A percentile compares a stretch with the other conserved stretches of the same genome.
Evolutionary conservation across 1,140 invertebrate species (phyloP).

Genomic region (Plectus sambesii): DNA sequence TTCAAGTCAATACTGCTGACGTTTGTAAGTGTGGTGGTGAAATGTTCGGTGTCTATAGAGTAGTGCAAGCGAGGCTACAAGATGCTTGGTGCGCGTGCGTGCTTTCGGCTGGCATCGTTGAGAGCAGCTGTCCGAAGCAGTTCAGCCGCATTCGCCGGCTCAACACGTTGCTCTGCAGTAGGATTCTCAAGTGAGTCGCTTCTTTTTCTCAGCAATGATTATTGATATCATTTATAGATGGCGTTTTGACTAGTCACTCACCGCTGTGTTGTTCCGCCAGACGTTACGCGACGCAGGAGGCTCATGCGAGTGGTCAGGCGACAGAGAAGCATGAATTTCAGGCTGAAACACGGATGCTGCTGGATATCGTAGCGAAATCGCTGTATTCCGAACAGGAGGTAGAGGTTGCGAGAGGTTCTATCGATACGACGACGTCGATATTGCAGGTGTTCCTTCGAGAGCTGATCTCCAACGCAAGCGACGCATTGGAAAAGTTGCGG

Average conservation of each 20-base stretch:
- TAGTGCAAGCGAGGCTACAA: too few species aligned
- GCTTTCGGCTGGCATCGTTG: too few species aligned
- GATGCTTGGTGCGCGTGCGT: too few species aligned
- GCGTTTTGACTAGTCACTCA: background rate
- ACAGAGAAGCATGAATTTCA: conserved; percentile 63
- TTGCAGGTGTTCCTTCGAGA: conserved; percentile 79
- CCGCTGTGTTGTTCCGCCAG: too few species aligned
- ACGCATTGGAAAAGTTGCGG: conserved; percentile 81
- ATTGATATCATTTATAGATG: background rate
- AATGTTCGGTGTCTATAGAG: too few species aligned
- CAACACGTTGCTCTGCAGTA: background rate
- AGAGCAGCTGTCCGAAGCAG: conserved; percentile 10
- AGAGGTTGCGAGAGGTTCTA: too few species aligned
- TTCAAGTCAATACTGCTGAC: too few species aligned
- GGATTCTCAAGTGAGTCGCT: background rate
- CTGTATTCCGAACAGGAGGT: conserved; percentile 95
- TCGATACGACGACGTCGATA: conserved; percentile 9
- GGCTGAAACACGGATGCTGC: conserved; percentile 82
- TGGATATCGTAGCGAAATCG: conserved; percentile 92
- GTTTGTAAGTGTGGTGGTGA: too few species aligned
- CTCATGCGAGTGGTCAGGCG: too few species aligned
- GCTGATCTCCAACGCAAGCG: conserved; percentile 88
- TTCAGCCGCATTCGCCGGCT: background rate
- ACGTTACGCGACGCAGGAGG: too few species aligned
- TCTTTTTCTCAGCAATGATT: background rate